Evolutionary conservation across 2,888 invertebrate genomes (phyloP), one percentile per base, ranked within the genome.

Genomic region (Alcis repandata): DNA sequence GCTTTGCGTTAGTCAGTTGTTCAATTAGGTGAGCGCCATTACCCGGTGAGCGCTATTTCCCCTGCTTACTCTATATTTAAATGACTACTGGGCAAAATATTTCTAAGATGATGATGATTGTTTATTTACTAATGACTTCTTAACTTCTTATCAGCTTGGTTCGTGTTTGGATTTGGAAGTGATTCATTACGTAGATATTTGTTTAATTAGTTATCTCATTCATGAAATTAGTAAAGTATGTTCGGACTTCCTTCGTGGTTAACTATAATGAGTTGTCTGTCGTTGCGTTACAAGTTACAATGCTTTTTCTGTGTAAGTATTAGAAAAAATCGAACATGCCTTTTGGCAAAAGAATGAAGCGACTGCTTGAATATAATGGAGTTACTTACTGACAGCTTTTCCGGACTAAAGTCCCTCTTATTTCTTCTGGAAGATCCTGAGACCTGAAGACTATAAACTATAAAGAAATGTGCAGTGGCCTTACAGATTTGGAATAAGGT

Each of bases 151-250:
- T n/a, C n/a, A n/a, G n/a, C 10, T 45, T 49, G 2, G 27, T 27
- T 27, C 27, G 6, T 27, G 52, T 60, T 56, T 49, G 19, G 53
- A 27, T 60, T 63, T 66, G 58, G 43, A 40, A 46, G 43, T 69
- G 69, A 71, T 64, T 70, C 68, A 70, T 64, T 51, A 46, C 17
- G 15, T 10, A 45, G 41, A 63, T 61, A 65, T 59, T 63, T 43
- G 38, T 59, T 53, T 38, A 40, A 41, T 53, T 41, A 53, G 40
- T 62, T 65, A 58, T 64, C 58, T 63, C 45, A 43, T 36, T 15
- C 15, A 58, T 40, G 19, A 36, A 36, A 36, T 15, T 15, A 9
- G 8, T 13, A 36, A 36, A 51, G 32, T 36, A 20, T 51, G 20
- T 51, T 3, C 3, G 20, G 2, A 36, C 51, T 51, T 51, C 51